Conservation (phyloP, 2,797 vertebrate genomes). For the Cryptoblepharus egeriae region DNA sequence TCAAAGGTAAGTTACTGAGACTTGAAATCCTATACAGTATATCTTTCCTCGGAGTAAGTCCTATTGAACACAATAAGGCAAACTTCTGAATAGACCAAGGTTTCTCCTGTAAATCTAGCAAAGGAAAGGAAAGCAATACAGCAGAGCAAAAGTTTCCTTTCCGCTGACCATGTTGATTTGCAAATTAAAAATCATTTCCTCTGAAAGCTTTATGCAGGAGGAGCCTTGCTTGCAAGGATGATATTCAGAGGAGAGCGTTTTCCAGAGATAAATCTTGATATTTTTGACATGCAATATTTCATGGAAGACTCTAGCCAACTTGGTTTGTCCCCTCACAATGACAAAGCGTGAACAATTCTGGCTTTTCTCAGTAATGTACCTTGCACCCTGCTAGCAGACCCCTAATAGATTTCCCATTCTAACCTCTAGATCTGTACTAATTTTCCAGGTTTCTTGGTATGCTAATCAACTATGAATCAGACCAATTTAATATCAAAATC, state of each 20-base stretch:
- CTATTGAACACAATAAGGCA: too few species aligned
- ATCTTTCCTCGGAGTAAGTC: too few species aligned
- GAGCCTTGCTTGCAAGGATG: slow-evolving; percentile 28
- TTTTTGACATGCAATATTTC: slow-evolving; percentile 69
- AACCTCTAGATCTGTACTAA: background rate
- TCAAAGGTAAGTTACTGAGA: slow-evolving; percentile 66
- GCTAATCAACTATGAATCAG: background rate
- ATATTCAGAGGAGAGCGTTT: slow-evolving; percentile 63
- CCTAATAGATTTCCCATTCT: background rate
- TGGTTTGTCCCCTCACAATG: slow-evolving; percentile 61
- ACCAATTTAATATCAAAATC: background rate
- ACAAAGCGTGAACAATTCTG: slow-evolving; percentile 67
- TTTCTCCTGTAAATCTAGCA: slow-evolving; percentile 50
- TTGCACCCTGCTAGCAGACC: background rate
- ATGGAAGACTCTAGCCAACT: slow-evolving; percentile 64
- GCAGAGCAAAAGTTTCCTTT: slow-evolving; percentile 28
- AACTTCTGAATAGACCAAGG: too few species aligned
- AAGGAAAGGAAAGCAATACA: slow-evolving; percentile 39
- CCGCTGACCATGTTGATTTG: slow-evolving; percentile 16
- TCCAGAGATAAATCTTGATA: slow-evolving; percentile 70
- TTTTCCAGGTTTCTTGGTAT: background rate
- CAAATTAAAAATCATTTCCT: slow-evolving; percentile 37
- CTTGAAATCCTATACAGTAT: too few species aligned
- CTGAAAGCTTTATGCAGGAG: slow-evolving; percentile 47
- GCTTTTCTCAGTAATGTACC: slow-evolving; percentile 60